Conservation (phyloP, 2,888 invertebrate species). For the Hirtodrosophila alboralis region DNA sequence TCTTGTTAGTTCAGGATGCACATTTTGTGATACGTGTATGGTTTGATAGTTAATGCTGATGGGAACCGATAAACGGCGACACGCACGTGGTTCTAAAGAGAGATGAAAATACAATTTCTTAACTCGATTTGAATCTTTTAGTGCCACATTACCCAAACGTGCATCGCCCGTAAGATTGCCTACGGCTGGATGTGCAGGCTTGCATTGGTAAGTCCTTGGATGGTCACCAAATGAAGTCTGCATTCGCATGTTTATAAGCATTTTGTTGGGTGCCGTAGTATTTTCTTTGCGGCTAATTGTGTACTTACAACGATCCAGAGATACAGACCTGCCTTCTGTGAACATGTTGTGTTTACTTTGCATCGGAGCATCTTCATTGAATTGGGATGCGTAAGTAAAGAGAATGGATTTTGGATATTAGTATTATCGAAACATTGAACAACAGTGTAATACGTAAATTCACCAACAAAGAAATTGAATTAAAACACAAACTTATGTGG, state of each 20-base stretch:
- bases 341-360: constrained; percentile 61
- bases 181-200: constrained; percentile 12
- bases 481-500: constrained; percentile 35
- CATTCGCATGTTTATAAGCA: too few relatives aligned
- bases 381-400: constrained; percentile 9
- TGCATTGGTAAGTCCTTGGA: constrained; percentile 16
- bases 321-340: constrained; percentile 70
- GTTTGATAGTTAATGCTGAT: constrained; percentile 73
- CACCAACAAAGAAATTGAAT: constrained; percentile 20
- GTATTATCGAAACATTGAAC: not conserved
- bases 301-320: constrained; percentile 73
- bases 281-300: constrained; percentile 20
- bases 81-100: constrained; percentile 40
- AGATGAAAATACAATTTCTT: constrained; percentile 11
- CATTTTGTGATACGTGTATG: constrained; percentile 38
- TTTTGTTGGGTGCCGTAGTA: not conserved
- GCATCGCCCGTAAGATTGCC: constrained; percentile 25
- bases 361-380: constrained; percentile 46
- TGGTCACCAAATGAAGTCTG: constrained; percentile 41
- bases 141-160: constrained; percentile 42
- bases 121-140: constrained; percentile 2
- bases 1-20: constrained; percentile 36
- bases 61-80: constrained; percentile 77
- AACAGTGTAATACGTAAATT: not conserved
- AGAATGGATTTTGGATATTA: constrained; percentile 10